Evolutionary conservation across 2,797 vertebrate species (phyloP), one percentile per base, ranked within the genome.

Genomic region (Notolepis coatsorum): DNA sequence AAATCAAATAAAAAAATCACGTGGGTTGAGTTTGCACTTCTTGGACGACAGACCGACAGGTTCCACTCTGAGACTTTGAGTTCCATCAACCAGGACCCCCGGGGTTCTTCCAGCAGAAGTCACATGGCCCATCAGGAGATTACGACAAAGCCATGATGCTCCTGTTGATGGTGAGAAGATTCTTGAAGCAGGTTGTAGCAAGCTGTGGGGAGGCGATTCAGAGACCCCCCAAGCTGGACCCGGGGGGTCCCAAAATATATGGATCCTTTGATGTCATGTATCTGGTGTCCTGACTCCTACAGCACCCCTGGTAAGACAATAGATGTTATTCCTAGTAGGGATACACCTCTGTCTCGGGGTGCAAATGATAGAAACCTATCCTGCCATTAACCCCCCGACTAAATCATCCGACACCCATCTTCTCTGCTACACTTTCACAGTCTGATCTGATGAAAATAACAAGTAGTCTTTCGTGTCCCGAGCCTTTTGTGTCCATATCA

Each of bases 401-500:
- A 43, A 43, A 45, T 43, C 38, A 42, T 43, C 31, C 43, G 37
- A 54, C 5, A 3, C n/a, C 41, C 23, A 20, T 45, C 21, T 45
- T 45, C 13, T 45, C 13, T 8, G 23, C 31, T 2, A 2, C 13
- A 35, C 31, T 8, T 0, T 13, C 8, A 35, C 42, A 46, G 48
- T 33, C 61, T n/a, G n/a, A 17, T 59, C 28, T 30, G 31, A 51
- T 46, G 18, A 55, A 58, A 55, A 50, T 48, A 21, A 58, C 66
- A 71, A 48, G 27, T 63, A 49, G 54, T 57, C 59, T n/a, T 62
- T 47, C 23, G 27, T 57, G 38, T 63, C 37, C 46, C 50, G 39
- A 63, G 42, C 60, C 56, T 27, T 41, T 61, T 77, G 6, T 61
- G 73, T 79, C 51, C 68, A 71, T 45, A 66, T 61, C 52, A 84